These are phyloP conservation scores for Vidua chalybeata DNA, from an alignment of 2,113 vertebrate genomes.

Conservation along the genomic window DNA sequence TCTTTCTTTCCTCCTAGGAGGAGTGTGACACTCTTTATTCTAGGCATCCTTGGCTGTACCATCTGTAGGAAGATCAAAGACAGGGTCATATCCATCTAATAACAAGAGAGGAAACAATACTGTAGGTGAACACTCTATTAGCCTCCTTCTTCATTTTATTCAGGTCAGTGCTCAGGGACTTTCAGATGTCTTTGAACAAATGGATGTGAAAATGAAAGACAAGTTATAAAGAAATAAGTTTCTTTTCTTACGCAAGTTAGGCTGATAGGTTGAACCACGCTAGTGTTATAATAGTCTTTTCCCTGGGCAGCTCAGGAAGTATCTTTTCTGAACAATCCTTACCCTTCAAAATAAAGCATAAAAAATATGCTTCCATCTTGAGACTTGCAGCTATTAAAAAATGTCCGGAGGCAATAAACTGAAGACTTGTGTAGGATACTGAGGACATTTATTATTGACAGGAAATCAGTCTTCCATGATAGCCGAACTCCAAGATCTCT, in stretches of 20 bases:
- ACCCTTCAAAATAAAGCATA: constrained; percentile 61
- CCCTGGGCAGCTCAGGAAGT: constrained; percentile 11
- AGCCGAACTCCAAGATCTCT: constrained; percentile 16
- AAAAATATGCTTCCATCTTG: constrained; percentile 56
- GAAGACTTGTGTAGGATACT: constrained; percentile 49
- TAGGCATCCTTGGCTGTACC: constrained; percentile 43
- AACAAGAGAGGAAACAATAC: constrained; percentile 57
- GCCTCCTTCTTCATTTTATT: constrained; percentile 39
- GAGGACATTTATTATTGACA: constrained; percentile 62
- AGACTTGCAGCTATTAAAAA: constrained; percentile 59
- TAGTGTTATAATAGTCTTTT: constrained; percentile 53
- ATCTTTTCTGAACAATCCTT: constrained; percentile 46
- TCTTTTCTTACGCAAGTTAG: constrained; percentile 56
- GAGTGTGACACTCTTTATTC: constrained; percentile 42
- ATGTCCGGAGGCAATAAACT: constrained; percentile 56
- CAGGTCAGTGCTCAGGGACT: constrained; percentile 27
- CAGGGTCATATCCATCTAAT: constrained; percentile 65
- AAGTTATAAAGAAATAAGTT: constrained; percentile 64
- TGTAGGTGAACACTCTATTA: constrained; percentile 61
- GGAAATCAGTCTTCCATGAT: constrained; percentile 54
- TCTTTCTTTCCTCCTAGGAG: constrained; percentile 45
- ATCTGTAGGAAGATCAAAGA: constrained; percentile 62
- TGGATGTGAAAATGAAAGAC: constrained; percentile 69
- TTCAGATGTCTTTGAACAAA: constrained; percentile 61
- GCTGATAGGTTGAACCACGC: constrained; percentile 32